Evolutionary conservation across 2,113 vertebrate genomes (phyloP).

Genomic region (Taxidea taxus): DNA sequence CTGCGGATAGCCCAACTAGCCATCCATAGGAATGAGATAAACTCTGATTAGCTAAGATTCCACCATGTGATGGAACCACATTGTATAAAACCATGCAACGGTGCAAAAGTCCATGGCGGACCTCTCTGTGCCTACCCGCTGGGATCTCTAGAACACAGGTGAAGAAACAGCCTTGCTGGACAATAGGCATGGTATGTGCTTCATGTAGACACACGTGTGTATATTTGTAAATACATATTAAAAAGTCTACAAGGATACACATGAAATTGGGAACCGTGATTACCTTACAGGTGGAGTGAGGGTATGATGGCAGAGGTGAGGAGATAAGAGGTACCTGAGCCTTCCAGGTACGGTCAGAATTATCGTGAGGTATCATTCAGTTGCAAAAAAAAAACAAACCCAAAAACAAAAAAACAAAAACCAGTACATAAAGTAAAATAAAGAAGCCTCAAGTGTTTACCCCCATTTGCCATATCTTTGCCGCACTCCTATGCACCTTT

Average conservation of each 20-base stretch:
- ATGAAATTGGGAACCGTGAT: not conserved
- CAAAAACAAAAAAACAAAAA: not conserved
- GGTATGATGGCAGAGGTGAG: not conserved
- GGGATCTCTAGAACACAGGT: not conserved
- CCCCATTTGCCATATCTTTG: not conserved
- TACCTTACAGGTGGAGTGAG: not conserved
- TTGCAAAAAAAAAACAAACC: not conserved
- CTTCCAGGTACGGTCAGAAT: not conserved
- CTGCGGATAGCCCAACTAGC: not conserved
- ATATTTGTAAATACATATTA: not conserved
- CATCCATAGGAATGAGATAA: not conserved
- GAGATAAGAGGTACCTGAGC: not conserved
- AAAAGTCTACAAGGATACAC: not conserved
- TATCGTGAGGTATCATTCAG: not conserved
- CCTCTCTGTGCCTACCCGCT: not conserved
- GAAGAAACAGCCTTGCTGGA: not conserved
- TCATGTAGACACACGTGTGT: not conserved
- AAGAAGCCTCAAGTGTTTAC: not conserved
- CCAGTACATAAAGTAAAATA: not conserved
- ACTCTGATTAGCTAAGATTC: not conserved
- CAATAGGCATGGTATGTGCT: not conserved
- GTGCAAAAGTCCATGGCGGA: not conserved
- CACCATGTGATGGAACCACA: not conserved
- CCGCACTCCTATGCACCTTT: not conserved
- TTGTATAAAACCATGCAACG: not conserved